Evolutionary conservation across 1,140 invertebrate species (phyloP), one percentile per base, ranked within the genome.

Genomic region (Drosophila cardini): DNA sequence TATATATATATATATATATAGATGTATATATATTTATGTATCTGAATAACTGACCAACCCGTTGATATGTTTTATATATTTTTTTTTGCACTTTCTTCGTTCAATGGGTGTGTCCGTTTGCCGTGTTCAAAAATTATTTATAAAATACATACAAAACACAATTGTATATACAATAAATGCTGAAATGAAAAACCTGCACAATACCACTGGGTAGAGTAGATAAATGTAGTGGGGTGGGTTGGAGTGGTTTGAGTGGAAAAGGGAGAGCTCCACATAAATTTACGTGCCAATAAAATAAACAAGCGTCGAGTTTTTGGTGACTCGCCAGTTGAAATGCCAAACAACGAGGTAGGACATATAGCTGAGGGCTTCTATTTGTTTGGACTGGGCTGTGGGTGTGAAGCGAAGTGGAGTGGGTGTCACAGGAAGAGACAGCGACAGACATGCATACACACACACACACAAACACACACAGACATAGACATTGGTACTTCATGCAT

Each of bases 221-320:
- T 5, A 4, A 69, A 9, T 34, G 52, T 26, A 7, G 15, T 6
- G 60, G 21, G 16, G 32, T 32, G 36, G 45, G 15, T 38, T 26
- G 15, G 6, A 32, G 16, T 7, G 8, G 38, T 0, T 21, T 40
- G 52, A 36, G 46, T 11, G 11, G 2, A 21, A 15, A 50, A 16
- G 8, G 38, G 13, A 34, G 38, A 32, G 46, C 48, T 79, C 72
- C 76, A 86, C 76, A 87, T 89, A 89, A 80, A 87, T 87, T 89
- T 87, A 89, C 83, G 84, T 89, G 84, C 83, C 83, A 87, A 87
- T 87, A 87, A 87, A 83, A 87, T 86, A 86, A 86, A 86, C 83
- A 86, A 86, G 82, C 83, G 68, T 63, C 56, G 82, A 87, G 79
- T 83, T 83, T 78, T 85, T 87, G 75, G 83, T 81, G 78, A 86